phyloP scores from a whole-genome alignment of 2,888 invertebrate genomes.

The Hemaris fuciformis region DNA sequence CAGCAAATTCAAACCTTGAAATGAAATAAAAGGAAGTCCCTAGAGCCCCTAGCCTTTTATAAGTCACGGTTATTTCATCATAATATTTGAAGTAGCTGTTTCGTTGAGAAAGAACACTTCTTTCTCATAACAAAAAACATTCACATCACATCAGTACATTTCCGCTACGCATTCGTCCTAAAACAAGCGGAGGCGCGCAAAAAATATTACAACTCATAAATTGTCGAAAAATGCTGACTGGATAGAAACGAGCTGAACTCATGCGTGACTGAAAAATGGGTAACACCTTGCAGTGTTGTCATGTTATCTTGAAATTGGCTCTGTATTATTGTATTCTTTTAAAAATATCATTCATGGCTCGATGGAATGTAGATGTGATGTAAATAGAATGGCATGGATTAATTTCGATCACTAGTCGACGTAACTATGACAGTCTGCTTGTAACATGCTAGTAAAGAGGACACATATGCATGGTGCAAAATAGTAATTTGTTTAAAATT shows the following conservation, averaged over 20 bases:
- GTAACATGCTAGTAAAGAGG: no score
- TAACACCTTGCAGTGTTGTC: constrained; percentile 62
- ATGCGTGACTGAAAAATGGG: constrained; percentile 66
- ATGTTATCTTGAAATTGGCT: constrained; percentile 49
- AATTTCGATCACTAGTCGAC: no score
- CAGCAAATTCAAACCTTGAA: background rate
- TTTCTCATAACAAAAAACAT: constrained; percentile 32
- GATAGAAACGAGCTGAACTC: constrained; percentile 52
- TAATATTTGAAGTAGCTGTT: background rate
- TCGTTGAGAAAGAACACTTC: background rate
- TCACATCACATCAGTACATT: constrained; percentile 40
- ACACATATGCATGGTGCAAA: no score
- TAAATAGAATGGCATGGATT: no score
- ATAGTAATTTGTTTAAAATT: no score
- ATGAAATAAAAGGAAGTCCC: background rate
- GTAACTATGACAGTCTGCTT: no score
- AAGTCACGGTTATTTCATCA: background rate
- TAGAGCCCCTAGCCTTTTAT: background rate
- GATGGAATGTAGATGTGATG: no score
- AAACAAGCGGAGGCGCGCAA: constrained; percentile 44
- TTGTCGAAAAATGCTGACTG: constrained; percentile 44
- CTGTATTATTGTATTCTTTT: constrained; percentile 34
- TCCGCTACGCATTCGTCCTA: constrained; percentile 36
- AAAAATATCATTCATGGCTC: background rate
- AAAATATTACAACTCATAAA: constrained; percentile 55